These are phyloP conservation scores for Dynastes maya DNA, from an alignment of 2,888 invertebrate genomes.

Conservation along the genomic window DNA sequence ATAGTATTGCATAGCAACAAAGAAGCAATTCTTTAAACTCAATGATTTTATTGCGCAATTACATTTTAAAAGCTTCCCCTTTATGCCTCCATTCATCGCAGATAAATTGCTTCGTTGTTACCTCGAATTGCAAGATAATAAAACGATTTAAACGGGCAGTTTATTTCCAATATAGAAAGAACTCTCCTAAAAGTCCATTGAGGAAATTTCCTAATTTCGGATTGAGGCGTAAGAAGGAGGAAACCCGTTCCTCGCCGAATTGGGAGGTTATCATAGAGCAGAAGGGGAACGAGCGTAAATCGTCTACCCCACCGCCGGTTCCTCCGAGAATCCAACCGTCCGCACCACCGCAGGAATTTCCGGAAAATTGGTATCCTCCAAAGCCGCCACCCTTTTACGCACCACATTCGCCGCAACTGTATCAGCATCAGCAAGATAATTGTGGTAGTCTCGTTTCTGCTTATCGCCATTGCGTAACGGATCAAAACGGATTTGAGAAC, in stretches of 20 bases:
- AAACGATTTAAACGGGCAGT: conserved; percentile 17
- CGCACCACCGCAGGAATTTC: conserved; percentile 65
- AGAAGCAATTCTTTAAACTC: not conserved
- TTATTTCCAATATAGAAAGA: conserved; percentile 34
- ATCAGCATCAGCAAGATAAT: conserved; percentile 33
- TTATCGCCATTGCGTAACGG: conserved; percentile 30
- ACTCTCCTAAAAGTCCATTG: conserved; percentile 44
- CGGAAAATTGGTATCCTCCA: conserved; percentile 46
- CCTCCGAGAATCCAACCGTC: conserved; percentile 63
- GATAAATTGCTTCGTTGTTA: conserved; percentile 12
- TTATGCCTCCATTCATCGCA: not conserved
- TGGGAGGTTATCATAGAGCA: conserved; percentile 50
- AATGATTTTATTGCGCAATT: not conserved
- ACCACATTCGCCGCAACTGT: conserved; percentile 16
- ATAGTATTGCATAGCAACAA: no score
- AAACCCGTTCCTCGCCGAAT: conserved; percentile 18
- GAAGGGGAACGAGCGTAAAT: conserved; percentile 27
- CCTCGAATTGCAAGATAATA: conserved; percentile 14
- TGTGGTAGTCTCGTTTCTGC: not conserved
- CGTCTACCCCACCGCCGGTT: conserved; percentile 48
- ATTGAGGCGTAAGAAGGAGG: conserved; percentile 46
- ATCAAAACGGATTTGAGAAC: conserved; percentile 33
- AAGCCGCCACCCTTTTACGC: conserved; percentile 6
- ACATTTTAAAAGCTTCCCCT: not conserved
- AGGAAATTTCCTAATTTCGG: conserved; percentile 49